Evolutionary conservation across 92 coral and sea anemone genomes (phyloP).

Genomic region (Phenganax subtilis): DNA sequence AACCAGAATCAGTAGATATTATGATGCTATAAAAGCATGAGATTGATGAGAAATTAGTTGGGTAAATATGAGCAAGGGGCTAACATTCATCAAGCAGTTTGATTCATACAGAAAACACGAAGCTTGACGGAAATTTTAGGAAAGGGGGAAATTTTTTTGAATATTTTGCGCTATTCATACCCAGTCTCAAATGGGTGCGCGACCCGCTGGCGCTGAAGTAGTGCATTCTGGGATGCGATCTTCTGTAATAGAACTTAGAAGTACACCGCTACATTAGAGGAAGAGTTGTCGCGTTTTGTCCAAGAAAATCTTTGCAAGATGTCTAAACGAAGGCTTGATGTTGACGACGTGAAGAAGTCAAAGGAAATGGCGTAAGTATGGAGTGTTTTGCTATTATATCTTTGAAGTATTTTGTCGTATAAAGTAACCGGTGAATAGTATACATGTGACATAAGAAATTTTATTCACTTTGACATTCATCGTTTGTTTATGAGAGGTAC

Average conservation of each 20-base stretch:
- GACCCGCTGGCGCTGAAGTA: neutral
- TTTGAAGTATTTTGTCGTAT: neutral
- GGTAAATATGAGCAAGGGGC: no score
- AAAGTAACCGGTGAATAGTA: neutral
- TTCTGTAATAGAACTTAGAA: neutral
- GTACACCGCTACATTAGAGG: neutral
- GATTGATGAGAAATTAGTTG: no score
- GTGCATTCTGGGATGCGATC: constrained; percentile 27
- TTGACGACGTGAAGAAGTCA: constrained; percentile 56
- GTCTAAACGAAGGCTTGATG: constrained; percentile 95
- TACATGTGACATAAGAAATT: no score
- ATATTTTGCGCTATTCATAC: constrained; percentile 2
- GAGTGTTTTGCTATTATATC: neutral
- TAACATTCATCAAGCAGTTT: no score
- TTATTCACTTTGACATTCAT: no score
- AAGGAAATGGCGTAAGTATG: constrained; percentile 35
- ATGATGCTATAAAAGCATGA: no score
- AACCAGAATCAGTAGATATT: no score
- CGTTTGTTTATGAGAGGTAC: no score
- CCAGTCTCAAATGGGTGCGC: constrained; percentile 2
- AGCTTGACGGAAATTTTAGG: neutral
- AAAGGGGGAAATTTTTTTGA: neutral
- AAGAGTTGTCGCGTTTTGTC: constrained; percentile 13
- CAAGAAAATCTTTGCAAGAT: constrained; percentile 30
- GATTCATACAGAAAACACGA: no score